phyloP scores from a whole-genome alignment of 1,140 invertebrate species.

The Bombus superbus region DNA sequence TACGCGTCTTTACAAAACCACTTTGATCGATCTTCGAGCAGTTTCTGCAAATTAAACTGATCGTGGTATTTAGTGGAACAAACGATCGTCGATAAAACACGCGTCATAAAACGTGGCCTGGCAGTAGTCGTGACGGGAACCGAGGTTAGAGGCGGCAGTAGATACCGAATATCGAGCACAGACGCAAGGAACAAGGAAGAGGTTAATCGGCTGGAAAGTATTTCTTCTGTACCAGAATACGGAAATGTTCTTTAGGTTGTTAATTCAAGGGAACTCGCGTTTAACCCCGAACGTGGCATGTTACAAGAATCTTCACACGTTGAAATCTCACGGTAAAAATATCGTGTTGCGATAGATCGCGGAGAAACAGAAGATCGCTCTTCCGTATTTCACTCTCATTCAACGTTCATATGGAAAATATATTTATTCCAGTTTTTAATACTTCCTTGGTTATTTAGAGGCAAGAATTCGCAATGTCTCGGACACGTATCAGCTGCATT shows the following conservation, averaged over 20 bases:
- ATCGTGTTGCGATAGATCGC: too few species aligned
- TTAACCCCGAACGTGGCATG: too few species aligned
- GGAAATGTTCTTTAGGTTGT: background rate
- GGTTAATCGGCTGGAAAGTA: slow-evolving; percentile 19
- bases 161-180: background rate
- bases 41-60: background rate
- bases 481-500: too few species aligned
- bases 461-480: too few species aligned
- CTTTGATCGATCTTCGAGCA: background rate
- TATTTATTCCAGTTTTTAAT: too few species aligned
- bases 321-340: background rate
- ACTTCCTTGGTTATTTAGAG: too few species aligned
- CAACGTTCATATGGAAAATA: too few species aligned
- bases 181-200: background rate
- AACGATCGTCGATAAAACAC: slow-evolving; percentile 15
- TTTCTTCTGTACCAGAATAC: background rate
- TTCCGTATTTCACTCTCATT: too few species aligned
- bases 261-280: background rate
- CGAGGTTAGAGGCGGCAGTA: background rate
- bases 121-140: background rate
- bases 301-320: background rate
- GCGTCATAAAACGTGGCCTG: slow-evolving; percentile 15
- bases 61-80: background rate
- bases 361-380: too few species aligned
- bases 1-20: too few species aligned